A percentile compares a stretch with the other conserved stretches of the same genome.
These are phyloP conservation scores for Xylophagus ater DNA, from an alignment of 2,888 invertebrate species.

Conservation along the genomic window DNA sequence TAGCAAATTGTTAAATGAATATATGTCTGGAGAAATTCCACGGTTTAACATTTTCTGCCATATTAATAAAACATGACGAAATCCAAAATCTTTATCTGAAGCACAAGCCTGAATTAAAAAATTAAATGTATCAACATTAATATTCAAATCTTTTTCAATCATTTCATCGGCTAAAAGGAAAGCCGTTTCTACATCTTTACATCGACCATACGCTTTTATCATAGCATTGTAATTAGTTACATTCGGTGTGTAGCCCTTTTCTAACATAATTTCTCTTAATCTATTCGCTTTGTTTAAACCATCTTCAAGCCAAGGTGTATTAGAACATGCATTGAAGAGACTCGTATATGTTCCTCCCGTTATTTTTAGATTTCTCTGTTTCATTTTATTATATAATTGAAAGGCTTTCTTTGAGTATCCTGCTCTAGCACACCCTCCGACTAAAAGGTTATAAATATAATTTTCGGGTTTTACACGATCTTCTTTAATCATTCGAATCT, in stretches of 20 bases:
- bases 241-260: slow-evolving; percentile 59
- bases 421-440: slow-evolving; percentile 68
- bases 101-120: slow-evolving; percentile 78
- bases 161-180: slow-evolving; percentile 80
- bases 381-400: slow-evolving; percentile 72
- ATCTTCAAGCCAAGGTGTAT: slow-evolving; percentile 56
- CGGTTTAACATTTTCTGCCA: slow-evolving; percentile 70
- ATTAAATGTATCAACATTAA: slow-evolving; percentile 59
- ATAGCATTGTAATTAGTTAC: slow-evolving; percentile 72
- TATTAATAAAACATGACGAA: slow-evolving; percentile 69
- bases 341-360: slow-evolving; percentile 69
- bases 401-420: slow-evolving; percentile 84
- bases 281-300: slow-evolving; percentile 57
- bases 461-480: slow-evolving; percentile 68
- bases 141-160: slow-evolving; percentile 48
- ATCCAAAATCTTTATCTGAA: slow-evolving; percentile 64
- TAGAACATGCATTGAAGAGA: slow-evolving; percentile 80
- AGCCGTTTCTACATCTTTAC: slow-evolving; percentile 65
- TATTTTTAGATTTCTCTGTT: slow-evolving; percentile 54
- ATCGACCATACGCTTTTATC: slow-evolving; percentile 83
- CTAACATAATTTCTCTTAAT: slow-evolving; percentile 55
- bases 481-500: slow-evolving; percentile 61
- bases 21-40: slow-evolving; percentile 55
- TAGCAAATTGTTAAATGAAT: slow-evolving; percentile 70
- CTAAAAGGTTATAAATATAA: slow-evolving; percentile 72